A percentile compares a stretch with the other conserved stretches of the same genome.
Conservation (phyloP, 2,113 vertebrate species). For the Bagarius yarrelli region DNA sequence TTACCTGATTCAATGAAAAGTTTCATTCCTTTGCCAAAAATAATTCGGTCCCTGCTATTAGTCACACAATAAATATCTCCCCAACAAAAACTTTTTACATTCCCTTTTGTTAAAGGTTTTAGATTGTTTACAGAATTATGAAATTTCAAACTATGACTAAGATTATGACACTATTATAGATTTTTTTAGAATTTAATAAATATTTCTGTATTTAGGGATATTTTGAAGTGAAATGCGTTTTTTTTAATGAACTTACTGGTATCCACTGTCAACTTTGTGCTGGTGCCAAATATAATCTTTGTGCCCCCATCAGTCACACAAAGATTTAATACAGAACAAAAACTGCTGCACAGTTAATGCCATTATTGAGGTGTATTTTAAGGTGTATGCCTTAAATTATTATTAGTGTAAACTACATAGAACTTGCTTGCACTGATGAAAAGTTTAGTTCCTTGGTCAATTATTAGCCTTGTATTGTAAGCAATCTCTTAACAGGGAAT, state of each 20-base stretch:
- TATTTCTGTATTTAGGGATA: neutral
- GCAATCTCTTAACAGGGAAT: conserved; percentile 37
- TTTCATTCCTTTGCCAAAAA: conserved; percentile 46
- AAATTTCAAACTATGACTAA: neutral
- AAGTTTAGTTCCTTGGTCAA: conserved; percentile 39
- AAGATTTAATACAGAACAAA: neutral
- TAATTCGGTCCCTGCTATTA: neutral
- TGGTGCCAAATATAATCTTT: conserved; percentile 44
- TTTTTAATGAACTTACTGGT: conserved; percentile 37
- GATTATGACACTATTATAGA: neutral
- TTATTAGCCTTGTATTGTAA: conserved; percentile 28
- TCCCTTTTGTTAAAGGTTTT: neutral
- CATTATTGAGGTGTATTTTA: too few relatives aligned
- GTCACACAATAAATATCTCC: conserved; percentile 43
- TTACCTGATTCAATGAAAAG: conserved; percentile 49
- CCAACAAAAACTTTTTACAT: conserved; percentile 35
- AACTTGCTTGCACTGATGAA: conserved; percentile 23
- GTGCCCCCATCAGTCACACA: conserved; percentile 45
- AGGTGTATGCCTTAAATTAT: too few relatives aligned
- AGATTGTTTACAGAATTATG: neutral
- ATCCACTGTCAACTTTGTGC: conserved; percentile 38
- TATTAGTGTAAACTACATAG: neutral
- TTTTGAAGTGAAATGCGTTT: neutral
- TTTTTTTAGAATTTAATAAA: neutral
- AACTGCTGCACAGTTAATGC: too few relatives aligned